Evolutionary conservation across 2,797 vertebrate genomes (phyloP).

Genomic region (Siniperca obscura): DNA sequence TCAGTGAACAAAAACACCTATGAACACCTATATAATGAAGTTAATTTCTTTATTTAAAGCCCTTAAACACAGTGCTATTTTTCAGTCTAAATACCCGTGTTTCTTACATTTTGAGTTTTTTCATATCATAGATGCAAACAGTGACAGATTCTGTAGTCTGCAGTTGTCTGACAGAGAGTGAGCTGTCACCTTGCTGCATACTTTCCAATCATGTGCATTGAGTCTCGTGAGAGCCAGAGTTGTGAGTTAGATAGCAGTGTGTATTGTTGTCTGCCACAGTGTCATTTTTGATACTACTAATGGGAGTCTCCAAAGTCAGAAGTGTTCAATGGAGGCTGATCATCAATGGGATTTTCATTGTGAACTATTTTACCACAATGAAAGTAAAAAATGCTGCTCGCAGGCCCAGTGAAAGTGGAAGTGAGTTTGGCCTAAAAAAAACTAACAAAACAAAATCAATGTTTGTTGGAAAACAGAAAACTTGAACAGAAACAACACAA

Average conservation of each 20-base stretch:
- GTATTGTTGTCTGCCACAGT: not conserved
- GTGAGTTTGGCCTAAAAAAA: not conserved
- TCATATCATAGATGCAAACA: not conserved
- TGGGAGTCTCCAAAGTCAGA: not conserved
- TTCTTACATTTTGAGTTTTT: not conserved
- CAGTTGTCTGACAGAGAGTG: not conserved
- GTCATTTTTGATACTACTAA: not conserved
- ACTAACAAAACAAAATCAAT: not conserved
- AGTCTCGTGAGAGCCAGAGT: not conserved
- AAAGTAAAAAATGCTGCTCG: not conserved
- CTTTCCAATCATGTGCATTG: not conserved
- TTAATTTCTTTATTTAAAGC: not conserved
- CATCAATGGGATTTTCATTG: not conserved
- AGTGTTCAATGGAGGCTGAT: not conserved
- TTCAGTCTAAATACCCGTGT: not conserved
- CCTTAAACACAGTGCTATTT: not conserved
- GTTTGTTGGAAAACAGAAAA: not conserved
- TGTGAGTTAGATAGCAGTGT: not conserved
- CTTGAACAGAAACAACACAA: constrained; percentile 1
- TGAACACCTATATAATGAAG: not conserved
- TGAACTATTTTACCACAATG: not conserved
- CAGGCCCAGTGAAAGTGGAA: not conserved
- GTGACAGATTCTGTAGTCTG: not conserved
- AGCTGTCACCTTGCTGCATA: not conserved
- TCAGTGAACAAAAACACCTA: not conserved